Evolutionary conservation across 2,113 vertebrate genomes (phyloP).

Genomic region (Psittacara wagleri): DNA sequence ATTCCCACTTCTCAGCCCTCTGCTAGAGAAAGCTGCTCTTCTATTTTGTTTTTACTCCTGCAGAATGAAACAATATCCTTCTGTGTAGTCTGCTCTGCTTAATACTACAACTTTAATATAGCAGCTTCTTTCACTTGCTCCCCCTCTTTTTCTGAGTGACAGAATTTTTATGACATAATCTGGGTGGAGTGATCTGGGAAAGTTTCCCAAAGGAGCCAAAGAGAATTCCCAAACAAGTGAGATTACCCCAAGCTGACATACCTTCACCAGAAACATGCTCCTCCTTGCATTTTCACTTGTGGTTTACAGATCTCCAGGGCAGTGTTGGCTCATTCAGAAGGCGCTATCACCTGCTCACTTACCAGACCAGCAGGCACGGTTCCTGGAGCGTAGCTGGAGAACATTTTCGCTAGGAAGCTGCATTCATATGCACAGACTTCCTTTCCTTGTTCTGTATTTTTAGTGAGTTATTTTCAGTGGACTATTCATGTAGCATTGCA

Average conservation of each 20-base stretch:
- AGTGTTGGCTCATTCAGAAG: neutral
- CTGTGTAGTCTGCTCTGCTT: neutral
- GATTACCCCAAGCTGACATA: neutral
- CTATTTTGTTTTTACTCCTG: neutral
- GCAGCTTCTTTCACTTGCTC: neutral
- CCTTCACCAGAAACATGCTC: neutral
- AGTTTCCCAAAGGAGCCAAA: neutral
- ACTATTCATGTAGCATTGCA: accelerated
- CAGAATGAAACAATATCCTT: neutral
- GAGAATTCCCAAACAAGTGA: neutral
- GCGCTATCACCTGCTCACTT: neutral
- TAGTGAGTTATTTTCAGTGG: neutral
- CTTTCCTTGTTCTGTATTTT: neutral
- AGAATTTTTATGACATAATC: neutral
- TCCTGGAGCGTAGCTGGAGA: neutral
- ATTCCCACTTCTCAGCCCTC: neutral
- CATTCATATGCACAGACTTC: accelerated
- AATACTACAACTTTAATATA: neutral
- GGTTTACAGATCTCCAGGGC: neutral
- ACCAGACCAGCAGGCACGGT: accelerated
- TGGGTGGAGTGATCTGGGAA: neutral
- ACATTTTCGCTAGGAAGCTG: neutral
- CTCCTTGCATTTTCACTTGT: neutral
- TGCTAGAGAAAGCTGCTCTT: neutral
- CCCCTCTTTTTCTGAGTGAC: neutral